Base-by-base conservation (phyloP, 2,113 vertebrate species). In the Camarhynchus parvulus region DNA sequence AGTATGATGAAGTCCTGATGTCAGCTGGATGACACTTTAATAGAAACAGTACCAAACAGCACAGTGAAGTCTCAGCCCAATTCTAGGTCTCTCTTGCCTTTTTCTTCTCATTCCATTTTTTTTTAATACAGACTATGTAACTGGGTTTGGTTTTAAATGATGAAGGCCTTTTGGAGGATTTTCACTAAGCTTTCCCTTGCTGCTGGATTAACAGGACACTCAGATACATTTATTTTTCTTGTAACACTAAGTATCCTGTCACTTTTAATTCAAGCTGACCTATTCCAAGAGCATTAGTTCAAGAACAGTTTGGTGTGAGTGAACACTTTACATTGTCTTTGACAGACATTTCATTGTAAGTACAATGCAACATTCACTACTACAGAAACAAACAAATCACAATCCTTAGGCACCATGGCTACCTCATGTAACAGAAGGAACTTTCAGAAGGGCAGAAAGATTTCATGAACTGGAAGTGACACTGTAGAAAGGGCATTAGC, bases 301-400 rank as follows among this genome's bases (percentile, higher is more conserved):
- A 93, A 93, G 58, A 64, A 18, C 66, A 72, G 85, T 92, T 88
- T 81, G 53, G 67, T 83, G 91, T 78, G 52, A 82, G 24, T 64
- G 81, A 96, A 86, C 25, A 24, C 10, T 90, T 93, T 75, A 91
- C 89, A 80, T 70, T 4, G 21, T 55, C 87, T 96, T 77, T 63
- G 91, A 95, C 93, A 97, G 94, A 93, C 77, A 91, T 97, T 94
- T 96, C 82, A 62, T 55, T 95, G 62, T 50, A 97, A 96, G 89
- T 91, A 90, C 94, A 92, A 87, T 46, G 87, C 91, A 95, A 90
- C 93, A 66, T 83, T 92, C 89, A 92, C 44, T n/a, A 13, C 47
- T 42, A 47, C 19, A 77, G 87, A 83, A 94, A 90, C 31, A 81
- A 96, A 70, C 23, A 94, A 78, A 89, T 66, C 30, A 46, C 1